Evolutionary conservation across 2,113 vertebrate genomes (phyloP), one percentile per base, ranked within the genome.

Genomic region (Phaethon lepturus): DNA sequence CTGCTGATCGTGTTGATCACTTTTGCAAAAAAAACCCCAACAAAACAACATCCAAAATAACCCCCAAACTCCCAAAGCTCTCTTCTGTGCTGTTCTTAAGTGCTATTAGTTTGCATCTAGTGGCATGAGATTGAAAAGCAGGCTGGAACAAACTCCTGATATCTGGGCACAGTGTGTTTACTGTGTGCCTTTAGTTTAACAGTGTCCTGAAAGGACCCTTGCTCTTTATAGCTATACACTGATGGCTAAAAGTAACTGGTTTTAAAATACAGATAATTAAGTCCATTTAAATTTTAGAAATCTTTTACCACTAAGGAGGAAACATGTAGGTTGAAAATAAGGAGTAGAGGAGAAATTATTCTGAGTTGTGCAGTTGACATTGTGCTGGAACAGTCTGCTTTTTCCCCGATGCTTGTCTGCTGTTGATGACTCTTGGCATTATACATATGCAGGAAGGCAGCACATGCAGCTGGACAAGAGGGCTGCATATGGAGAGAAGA

Each of bases 161-260:
- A 56, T 63, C 31, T 86, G 55, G 44, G 47, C 55, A 69, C 42
- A 75, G 56, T 22, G 7, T 63, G 20, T 72, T 79, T 91, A 35
- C 73, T 56, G 25, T 71, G 60, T 91, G 76, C 29, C 76, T 86
- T 88, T 22, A 47, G 26, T 90, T 93, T 49, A 81, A 56, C 33
- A n/a, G 38, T 58, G 66, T 81, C 80, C 88, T 95, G 52, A 94
- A 91, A 86, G 19, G 52, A 94, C 73, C 35, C 40, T 75, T 88
- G 33, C 29, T 60, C 40, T 94, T 63, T 11, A 38, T 11, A 77
- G 42, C 42, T 47, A 2, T 50, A 20, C 60, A n/a, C 25, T 18
- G 22, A 81, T 2, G 3, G 28, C 44, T 62, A 38, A 52, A 89
- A 84, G 38, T 71, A 86, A 56, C 38, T 55, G 33, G 8, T 17